Evolutionary conservation across 1,140 invertebrate genomes (phyloP).

Genomic region (Aethina tumida): DNA sequence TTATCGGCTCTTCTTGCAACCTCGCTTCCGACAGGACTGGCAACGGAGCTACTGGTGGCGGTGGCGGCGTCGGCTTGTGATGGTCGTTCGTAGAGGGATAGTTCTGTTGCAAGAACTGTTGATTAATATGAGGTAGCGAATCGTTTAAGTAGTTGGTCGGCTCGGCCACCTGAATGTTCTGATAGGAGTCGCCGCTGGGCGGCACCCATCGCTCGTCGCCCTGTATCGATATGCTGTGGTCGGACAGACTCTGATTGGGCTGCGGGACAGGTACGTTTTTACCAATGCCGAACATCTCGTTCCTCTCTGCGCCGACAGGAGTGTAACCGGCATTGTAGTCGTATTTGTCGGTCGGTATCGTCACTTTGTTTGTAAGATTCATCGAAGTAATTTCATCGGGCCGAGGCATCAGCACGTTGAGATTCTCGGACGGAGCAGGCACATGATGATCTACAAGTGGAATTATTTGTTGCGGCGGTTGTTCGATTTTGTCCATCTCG

Average conservation of each 20-base stretch:
- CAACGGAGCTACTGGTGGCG: constrained; percentile 11
- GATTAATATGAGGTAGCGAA: constrained; percentile 6
- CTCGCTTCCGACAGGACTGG: constrained; percentile 15
- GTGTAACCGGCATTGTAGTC: no score
- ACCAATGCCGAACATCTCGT: no score
- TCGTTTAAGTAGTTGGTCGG: constrained; percentile 14
- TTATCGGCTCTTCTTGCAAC: constrained; percentile 18
- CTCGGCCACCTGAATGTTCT: constrained; percentile 23
- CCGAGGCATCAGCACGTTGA: no score
- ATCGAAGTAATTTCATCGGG: no score
- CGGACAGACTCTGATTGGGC: constrained; percentile 21
- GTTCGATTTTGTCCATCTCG: constrained; percentile 23
- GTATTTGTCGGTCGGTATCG: no score
- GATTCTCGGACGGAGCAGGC: no score
- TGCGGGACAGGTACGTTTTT: constrained; percentile 26
- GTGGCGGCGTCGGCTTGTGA: constrained; percentile 12
- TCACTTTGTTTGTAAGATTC: constrained; percentile 6
- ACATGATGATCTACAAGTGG: neutral
- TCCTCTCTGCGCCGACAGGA: no score
- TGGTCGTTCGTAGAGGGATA: constrained; percentile 8
- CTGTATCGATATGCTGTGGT: constrained; percentile 36
- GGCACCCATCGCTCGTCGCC: constrained; percentile 57
- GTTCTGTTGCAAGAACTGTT: constrained; percentile 17
- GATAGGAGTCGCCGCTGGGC: constrained; percentile 40
- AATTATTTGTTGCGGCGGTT: constrained; percentile 1